These are phyloP conservation scores for Hirtodrosophila alboralis DNA, from an alignment of 2,888 invertebrate genomes.

Conservation along the genomic window DNA sequence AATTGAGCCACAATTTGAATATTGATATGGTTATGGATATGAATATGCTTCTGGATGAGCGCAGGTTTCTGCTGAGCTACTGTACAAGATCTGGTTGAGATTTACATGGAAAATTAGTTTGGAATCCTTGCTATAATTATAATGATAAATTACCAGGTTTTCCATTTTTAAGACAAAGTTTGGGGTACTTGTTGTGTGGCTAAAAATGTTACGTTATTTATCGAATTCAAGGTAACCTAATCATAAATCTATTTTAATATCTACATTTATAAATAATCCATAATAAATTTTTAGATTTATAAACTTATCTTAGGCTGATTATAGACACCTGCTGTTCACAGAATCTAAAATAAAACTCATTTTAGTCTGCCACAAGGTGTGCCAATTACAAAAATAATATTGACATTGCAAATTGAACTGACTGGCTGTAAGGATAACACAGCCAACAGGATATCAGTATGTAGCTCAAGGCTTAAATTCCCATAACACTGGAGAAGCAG, in stretches of 20 bases:
- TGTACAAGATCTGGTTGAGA: slow-evolving; percentile 54
- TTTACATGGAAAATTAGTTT: slow-evolving; percentile 23
- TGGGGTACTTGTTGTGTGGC: slow-evolving; percentile 6
- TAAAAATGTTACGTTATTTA: background rate
- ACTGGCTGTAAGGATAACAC: slow-evolving; percentile 34
- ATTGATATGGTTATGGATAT: slow-evolving; percentile 66
- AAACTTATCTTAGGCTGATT: background rate
- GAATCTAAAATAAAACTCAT: slow-evolving; percentile 3
- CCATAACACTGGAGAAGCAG: slow-evolving; percentile 20
- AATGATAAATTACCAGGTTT: slow-evolving; percentile 20
- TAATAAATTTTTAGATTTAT: too few species aligned
- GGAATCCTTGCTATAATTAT: slow-evolving; percentile 25
- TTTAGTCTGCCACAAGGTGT: slow-evolving; percentile 29
- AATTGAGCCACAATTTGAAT: slow-evolving; percentile 81
- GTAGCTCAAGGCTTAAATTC: slow-evolving; percentile 15
- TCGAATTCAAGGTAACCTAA: too few species aligned
- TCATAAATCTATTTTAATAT: too few species aligned
- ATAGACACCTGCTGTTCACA: slow-evolving; percentile 25
- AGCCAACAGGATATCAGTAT: slow-evolving; percentile 18
- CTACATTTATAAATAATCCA: too few species aligned
- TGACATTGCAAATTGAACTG: slow-evolving; percentile 52
- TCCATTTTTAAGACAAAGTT: too few species aligned
- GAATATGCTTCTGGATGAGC: slow-evolving; percentile 13
- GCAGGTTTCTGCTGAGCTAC: slow-evolving; percentile 39
- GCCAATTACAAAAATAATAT: slow-evolving; percentile 72